phyloP scores from a whole-genome alignment of 2,797 vertebrate genomes.

The Ibycter americanus region DNA sequence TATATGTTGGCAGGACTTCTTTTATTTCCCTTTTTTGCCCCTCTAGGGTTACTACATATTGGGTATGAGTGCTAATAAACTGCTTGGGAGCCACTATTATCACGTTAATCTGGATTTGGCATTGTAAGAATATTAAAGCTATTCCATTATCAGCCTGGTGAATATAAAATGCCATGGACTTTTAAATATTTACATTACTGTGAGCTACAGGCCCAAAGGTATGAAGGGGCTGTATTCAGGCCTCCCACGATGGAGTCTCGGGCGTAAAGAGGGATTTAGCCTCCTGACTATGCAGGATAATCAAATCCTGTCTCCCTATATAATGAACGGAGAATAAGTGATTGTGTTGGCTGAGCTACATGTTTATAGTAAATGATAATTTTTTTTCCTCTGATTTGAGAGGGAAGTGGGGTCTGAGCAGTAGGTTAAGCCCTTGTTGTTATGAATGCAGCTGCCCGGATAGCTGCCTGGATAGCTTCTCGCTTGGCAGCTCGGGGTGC shows the following conservation, averaged over 20 bases:
- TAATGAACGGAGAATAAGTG: neutral
- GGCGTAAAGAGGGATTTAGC: neutral
- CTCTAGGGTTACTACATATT: neutral
- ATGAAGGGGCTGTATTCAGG: neutral
- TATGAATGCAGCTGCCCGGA: neutral
- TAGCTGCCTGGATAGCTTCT: neutral
- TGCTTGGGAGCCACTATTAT: conserved; percentile 30
- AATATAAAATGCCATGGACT: conserved; percentile 3
- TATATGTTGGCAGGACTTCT: conserved; percentile 1
- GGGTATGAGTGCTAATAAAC: conserved; percentile 22
- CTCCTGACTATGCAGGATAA: conserved; percentile 11
- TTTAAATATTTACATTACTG: conserved; percentile 56
- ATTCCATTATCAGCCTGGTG: conserved; percentile 41
- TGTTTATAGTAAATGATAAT: neutral
- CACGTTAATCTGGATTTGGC: conserved; percentile 53
- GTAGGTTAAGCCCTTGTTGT: neutral
- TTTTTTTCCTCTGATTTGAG: neutral
- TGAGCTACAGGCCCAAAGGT: neutral
- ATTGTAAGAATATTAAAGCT: conserved; percentile 29
- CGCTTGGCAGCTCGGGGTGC: neutral
- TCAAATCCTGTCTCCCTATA: neutral
- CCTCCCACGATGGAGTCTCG: neutral
- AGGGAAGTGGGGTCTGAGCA: neutral
- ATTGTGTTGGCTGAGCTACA: neutral
- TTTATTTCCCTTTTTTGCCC: neutral